phyloP scores from a whole-genome alignment of 2,888 invertebrate genomes.

The Ectropis crepuscularia region DNA sequence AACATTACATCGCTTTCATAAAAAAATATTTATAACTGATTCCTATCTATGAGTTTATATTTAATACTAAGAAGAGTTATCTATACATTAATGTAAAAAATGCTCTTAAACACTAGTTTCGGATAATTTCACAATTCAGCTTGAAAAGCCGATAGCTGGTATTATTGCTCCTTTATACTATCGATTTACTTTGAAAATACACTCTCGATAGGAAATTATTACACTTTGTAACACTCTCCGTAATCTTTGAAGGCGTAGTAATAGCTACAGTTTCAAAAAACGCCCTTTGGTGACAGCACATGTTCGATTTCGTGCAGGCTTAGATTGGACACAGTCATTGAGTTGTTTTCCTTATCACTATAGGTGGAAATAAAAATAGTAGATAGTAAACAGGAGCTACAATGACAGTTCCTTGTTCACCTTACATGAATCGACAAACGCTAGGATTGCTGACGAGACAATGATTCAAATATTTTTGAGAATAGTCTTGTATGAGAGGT shows the following conservation, averaged over 20 bases:
- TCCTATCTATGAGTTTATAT: constrained; percentile 67
- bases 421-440: no score
- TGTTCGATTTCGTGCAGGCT: no score
- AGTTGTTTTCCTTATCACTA: no score
- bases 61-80: constrained; percentile 66
- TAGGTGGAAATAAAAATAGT: no score
- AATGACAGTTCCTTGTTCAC: neutral
- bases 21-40: constrained; percentile 67
- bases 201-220: constrained; percentile 47
- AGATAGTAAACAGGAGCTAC: neutral
- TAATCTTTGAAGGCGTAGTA: constrained; percentile 70
- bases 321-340: no score
- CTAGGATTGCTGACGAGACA: no score
- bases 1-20: constrained; percentile 62
- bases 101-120: constrained; percentile 58
- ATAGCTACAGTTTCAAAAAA: constrained; percentile 66
- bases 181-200: constrained; percentile 55
- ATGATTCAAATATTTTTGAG: neutral
- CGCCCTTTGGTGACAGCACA: constrained; percentile 49
- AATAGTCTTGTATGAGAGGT: neutral
- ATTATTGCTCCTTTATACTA: constrained; percentile 64
- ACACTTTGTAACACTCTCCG: constrained; percentile 46
- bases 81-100: constrained; percentile 68
- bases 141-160: constrained; percentile 56
- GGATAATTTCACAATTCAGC: constrained; percentile 64